Evolutionary conservation across 2,888 invertebrate genomes (phyloP), one percentile per base, ranked within the genome.

Genomic region (Sphecodes monilicornis): DNA sequence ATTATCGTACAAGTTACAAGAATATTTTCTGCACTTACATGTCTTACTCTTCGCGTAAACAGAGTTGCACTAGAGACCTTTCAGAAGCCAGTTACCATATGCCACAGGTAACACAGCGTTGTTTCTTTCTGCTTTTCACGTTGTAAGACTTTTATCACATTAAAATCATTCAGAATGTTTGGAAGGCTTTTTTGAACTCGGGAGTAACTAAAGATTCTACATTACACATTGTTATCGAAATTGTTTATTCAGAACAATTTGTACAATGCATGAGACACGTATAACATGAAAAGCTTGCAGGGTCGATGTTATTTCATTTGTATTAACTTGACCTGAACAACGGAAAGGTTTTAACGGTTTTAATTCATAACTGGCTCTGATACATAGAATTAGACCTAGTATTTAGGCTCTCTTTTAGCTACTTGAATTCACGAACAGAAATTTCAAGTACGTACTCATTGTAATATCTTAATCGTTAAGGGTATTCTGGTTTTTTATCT

Each of bases 51-150:
- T 43, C 82, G 83, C 80, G 84, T 88, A 89, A 89, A 89, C 89
- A 89, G 89, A 90, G 85, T 89, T 87, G 85, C 82, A 79, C 85
- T 88, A 89, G 90, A 89, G 85, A 89, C 72, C 85, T 89, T 90
- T 90, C 83, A 87, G 84, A 90, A 86, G 74, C 86, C 86, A 90
- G 85, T 90, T 90, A 89, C 54, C 85, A 90, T 89, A 85, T 89
- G 72, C 78, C 82, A 81, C 89, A 90, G 82, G 84, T 89, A 90
- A 87, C 80, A 64, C 76, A 83, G 80, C 70, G 82, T 80, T 84
- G 66, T 77, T 84, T 70, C 54, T 77, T 85, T 71, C 18, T 73
- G 77, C 84, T 77, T 83, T 77, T 83, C 83, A 73, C 50, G 29
- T 83, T 77, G 72, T 82, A 78, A 57, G 46, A 68, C 32, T 71